Percentiles rank a stretch among this genome's conserved stretches.
phyloP scores from a whole-genome alignment of 2,113 vertebrate species.

The Tichodroma muraria region DNA sequence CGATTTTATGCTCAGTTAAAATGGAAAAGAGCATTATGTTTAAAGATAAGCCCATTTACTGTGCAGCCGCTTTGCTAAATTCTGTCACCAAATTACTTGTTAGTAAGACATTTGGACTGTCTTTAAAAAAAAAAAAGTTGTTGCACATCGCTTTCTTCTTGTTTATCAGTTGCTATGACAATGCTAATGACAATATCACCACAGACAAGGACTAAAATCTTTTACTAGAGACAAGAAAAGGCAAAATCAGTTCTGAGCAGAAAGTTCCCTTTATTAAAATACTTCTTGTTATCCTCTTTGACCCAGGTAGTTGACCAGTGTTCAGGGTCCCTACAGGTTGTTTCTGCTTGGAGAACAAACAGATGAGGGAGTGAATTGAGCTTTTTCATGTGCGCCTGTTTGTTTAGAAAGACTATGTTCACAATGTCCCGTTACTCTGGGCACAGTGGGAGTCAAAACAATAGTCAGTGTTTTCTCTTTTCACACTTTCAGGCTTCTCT shows the following conservation, averaged over 20 bases:
- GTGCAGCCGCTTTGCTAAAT: constrained; percentile 45
- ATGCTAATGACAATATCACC: constrained; percentile 34
- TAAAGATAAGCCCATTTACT: constrained; percentile 65
- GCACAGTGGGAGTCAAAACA: not conserved
- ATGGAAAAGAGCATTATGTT: constrained; percentile 70
- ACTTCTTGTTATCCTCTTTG: not conserved
- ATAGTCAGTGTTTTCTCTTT: not conserved
- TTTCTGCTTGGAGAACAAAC: not conserved
- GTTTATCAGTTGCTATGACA: constrained; percentile 49
- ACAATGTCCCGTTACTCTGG: not conserved
- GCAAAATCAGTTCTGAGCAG: not conserved
- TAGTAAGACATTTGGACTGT: constrained; percentile 42
- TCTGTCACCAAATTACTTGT: constrained; percentile 63
- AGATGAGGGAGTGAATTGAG: not conserved
- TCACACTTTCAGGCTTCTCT: not conserved
- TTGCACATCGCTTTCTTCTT: constrained; percentile 18
- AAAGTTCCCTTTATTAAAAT: not conserved
- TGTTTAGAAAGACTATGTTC: constrained; percentile 19
- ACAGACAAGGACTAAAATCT: not conserved
- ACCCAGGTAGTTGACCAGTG: not conserved
- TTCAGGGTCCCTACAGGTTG: not conserved
- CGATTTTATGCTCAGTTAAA: constrained; percentile 73
- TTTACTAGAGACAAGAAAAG: not conserved
- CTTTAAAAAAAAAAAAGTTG: not conserved
- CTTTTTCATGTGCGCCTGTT: not conserved